These are phyloP conservation scores for Microtus ochrogaster DNA, from an alignment of 2,113 vertebrate genomes.

Conservation along the genomic window DNA sequence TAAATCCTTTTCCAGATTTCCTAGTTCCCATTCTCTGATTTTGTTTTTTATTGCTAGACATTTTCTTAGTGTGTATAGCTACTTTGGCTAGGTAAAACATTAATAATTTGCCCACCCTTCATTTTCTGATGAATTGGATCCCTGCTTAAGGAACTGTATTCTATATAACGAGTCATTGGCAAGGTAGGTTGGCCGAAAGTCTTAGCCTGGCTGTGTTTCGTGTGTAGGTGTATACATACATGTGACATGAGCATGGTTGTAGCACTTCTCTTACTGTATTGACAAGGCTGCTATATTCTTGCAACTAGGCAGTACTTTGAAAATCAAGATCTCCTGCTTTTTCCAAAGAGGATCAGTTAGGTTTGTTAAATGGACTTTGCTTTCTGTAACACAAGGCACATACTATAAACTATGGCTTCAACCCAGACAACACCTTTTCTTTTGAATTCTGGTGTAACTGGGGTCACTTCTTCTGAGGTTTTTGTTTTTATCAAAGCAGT, in stretches of 20 bases:
- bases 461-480: conserved; percentile 14
- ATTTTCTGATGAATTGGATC: conserved; percentile 81
- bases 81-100: conserved; percentile 76
- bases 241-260: conserved; percentile 78
- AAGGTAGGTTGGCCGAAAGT: conserved; percentile 78
- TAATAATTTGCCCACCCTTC: conserved; percentile 82
- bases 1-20: conserved; percentile 25
- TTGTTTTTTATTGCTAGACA: conserved; percentile 47
- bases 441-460: conserved; percentile 21
- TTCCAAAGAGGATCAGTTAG: conserved; percentile 65
- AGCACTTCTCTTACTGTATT: conserved; percentile 72
- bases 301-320: conserved; percentile 66
- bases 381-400: background rate
- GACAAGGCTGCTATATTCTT: conserved; percentile 68
- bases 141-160: conserved; percentile 82
- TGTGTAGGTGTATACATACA: conserved; percentile 72
- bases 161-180: conserved; percentile 79
- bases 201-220: conserved; percentile 59
- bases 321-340: conserved; percentile 64
- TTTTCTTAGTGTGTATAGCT: conserved; percentile 56
- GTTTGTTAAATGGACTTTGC: background rate
- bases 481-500: background rate
- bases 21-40: conserved; percentile 51
- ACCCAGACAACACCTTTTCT: background rate
- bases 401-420: conserved; percentile 35